A percentile compares a stretch with the other conserved stretches of the same genome.
Conservation (phyloP, 30 jellyfish, hydroid and myxozoan genomes). For the Hydractinia echinata region DNA sequence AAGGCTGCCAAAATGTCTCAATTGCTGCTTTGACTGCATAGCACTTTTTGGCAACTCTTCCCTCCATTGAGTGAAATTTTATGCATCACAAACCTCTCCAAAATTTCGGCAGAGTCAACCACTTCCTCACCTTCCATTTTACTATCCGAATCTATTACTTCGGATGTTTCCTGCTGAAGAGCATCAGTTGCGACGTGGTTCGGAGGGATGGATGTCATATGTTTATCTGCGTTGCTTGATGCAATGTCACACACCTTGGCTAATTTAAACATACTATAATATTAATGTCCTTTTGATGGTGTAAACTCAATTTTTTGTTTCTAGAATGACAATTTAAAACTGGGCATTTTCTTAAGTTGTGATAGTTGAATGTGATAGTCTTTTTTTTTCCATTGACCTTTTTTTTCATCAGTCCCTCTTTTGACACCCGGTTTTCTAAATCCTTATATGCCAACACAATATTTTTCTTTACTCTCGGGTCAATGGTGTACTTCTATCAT, state of each 20-base stretch:
- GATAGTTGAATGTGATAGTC: background rate
- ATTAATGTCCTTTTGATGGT: background rate
- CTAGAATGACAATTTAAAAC: background rate
- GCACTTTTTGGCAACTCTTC: background rate
- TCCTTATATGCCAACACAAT: too few relatives aligned
- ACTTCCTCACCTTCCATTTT: too few relatives aligned
- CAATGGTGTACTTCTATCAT: too few relatives aligned
- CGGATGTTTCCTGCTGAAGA: background rate
- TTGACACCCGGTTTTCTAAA: too few relatives aligned
- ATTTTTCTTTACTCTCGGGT: too few relatives aligned
- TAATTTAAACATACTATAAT: background rate
- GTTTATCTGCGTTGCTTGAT: background rate
- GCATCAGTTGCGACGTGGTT: too few relatives aligned
- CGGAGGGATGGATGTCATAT: too few relatives aligned
- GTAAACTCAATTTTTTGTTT: background rate
- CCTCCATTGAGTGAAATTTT: background rate
- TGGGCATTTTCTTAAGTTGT: constrained; percentile 8
- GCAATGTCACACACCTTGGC: background rate
- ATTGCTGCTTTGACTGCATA: background rate
- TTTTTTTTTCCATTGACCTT: too few relatives aligned
- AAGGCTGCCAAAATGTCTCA: constrained; percentile 8
- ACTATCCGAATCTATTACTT: background rate
- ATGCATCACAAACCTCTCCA: background rate
- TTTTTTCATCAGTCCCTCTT: too few relatives aligned
- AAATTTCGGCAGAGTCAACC: too few relatives aligned